Evolutionary conservation across 1,140 invertebrate genomes (phyloP).

Genomic region (Achroia grisella): DNA sequence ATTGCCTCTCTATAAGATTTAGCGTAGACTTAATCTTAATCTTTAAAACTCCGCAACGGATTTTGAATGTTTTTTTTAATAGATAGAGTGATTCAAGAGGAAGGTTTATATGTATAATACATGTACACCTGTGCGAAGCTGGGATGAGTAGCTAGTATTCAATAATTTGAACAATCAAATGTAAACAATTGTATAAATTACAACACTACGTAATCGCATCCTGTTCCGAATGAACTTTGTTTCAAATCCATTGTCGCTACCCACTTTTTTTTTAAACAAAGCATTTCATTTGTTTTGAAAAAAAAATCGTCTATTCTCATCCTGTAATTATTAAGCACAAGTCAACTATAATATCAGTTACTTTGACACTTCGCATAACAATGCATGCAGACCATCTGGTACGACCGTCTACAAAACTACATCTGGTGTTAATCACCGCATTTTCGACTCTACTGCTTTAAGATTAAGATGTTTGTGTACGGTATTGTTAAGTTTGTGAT

Average conservation of each 20-base stretch:
- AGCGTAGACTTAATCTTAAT: too few relatives aligned
- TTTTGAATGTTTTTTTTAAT: too few relatives aligned
- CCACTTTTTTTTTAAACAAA: constrained; percentile 33
- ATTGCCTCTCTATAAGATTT: too few relatives aligned
- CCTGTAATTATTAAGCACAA: constrained; percentile 26
- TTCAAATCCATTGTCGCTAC: constrained; percentile 10
- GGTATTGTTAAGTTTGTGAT: constrained; percentile 6
- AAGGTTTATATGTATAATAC: too few relatives aligned
- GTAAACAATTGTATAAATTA: too few relatives aligned
- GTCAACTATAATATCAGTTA: constrained; percentile 29
- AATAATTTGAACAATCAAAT: too few relatives aligned
- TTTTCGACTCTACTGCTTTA: not conserved
- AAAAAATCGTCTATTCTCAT: constrained; percentile 30
- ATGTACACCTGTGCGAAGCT: too few relatives aligned
- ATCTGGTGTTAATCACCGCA: not conserved
- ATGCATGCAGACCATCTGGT: constrained; percentile 48
- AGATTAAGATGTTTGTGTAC: not conserved
- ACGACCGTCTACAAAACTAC: constrained; percentile 16
- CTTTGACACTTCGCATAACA: constrained; percentile 40
- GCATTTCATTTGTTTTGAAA: constrained; percentile 38
- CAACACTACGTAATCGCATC: not conserved
- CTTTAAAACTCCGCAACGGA: too few relatives aligned
- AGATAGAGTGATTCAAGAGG: too few relatives aligned
- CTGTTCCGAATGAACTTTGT: not conserved
- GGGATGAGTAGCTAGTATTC: too few relatives aligned